Evolutionary conservation across 2,113 vertebrate genomes (phyloP).

Genomic region (Stigmatopora argus): DNA sequence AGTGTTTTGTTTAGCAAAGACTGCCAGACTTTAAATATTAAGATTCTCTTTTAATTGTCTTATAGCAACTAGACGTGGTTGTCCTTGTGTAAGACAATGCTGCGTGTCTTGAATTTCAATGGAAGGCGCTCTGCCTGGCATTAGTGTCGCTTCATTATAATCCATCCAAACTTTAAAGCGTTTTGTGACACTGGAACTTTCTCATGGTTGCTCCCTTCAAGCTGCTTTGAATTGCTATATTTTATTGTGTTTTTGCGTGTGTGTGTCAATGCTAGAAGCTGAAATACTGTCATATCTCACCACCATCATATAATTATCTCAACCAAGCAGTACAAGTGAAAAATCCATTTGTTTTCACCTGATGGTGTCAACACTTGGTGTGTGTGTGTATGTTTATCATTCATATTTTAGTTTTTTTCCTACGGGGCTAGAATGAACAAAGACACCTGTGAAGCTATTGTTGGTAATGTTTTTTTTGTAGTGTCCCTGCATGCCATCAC

Average conservation of each 20-base stretch:
- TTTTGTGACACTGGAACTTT: constrained; percentile 28
- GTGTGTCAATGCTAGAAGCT: constrained; percentile 24
- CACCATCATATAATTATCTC: constrained; percentile 31
- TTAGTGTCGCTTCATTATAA: constrained; percentile 44
- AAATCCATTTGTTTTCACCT: constrained; percentile 17
- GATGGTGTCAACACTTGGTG: constrained; percentile 5
- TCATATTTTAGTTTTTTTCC: not conserved
- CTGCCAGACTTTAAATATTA: constrained; percentile 11
- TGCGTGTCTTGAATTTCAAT: constrained; percentile 39
- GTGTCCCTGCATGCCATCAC: constrained; percentile 37
- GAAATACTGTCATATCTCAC: constrained; percentile 26
- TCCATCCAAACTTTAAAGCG: constrained; percentile 42
- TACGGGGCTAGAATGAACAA: not conserved
- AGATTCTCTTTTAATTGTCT: not conserved
- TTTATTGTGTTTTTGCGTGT: not conserved
- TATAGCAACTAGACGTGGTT: not conserved
- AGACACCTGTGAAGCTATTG: constrained; percentile 32
- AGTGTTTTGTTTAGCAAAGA: not conserved
- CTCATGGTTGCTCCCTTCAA: constrained; percentile 28
- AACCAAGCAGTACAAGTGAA: constrained; percentile 2
- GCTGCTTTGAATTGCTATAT: constrained; percentile 21
- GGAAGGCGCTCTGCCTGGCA: constrained; percentile 11
- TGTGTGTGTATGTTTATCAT: constrained; percentile 4
- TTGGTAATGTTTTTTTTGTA: constrained; percentile 12
- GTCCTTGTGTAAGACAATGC: constrained; percentile 23